These are phyloP conservation scores for Pseudomyrmex concolor DNA, from an alignment of 1,140 invertebrate genomes.

Conservation along the genomic window DNA sequence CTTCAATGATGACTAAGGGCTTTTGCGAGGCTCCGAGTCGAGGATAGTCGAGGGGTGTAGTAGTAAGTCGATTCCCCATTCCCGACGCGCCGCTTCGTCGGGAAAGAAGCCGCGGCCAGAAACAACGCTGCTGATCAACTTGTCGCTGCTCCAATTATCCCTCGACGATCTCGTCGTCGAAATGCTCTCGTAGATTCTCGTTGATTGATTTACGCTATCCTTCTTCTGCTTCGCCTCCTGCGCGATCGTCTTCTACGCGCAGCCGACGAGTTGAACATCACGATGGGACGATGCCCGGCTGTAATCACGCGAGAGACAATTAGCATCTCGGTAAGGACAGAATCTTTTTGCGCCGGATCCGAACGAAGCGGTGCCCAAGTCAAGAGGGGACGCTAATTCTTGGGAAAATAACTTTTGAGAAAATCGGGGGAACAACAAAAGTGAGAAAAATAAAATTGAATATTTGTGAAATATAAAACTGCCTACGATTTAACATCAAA, in stretches of 20 bases:
- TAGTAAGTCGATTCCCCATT: slow-evolving; percentile 48
- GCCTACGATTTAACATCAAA: too few species aligned
- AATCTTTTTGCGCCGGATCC: slow-evolving; percentile 16
- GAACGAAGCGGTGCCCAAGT: slow-evolving; percentile 22
- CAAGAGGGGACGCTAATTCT: neutral
- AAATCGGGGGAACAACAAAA: neutral
- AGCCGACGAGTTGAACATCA: slow-evolving; percentile 12
- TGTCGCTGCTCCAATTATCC: slow-evolving; percentile 74
- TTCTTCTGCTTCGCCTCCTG: slow-evolving; percentile 47
- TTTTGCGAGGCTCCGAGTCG: slow-evolving; percentile 6
- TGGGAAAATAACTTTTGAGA: slow-evolving; percentile 1
- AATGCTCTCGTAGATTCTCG: slow-evolving; percentile 60
- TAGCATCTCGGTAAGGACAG: slow-evolving; percentile 61
- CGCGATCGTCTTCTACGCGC: neutral
- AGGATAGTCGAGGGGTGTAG: slow-evolving; percentile 48
- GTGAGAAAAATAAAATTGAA: slow-evolving; percentile 8
- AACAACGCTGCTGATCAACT: slow-evolving; percentile 68
- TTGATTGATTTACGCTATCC: slow-evolving; percentile 73
- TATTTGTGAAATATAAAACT: neutral
- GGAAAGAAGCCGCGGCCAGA: slow-evolving; percentile 64
- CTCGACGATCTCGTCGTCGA: slow-evolving; percentile 44
- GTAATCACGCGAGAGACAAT: slow-evolving; percentile 65
- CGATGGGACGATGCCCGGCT: slow-evolving; percentile 22
- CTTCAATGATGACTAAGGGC: slow-evolving; percentile 67
- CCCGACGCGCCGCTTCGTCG: slow-evolving; percentile 33